phyloP scores from a whole-genome alignment of 2,113 vertebrate genomes.

The Misgurnus mizolepis region DNA sequence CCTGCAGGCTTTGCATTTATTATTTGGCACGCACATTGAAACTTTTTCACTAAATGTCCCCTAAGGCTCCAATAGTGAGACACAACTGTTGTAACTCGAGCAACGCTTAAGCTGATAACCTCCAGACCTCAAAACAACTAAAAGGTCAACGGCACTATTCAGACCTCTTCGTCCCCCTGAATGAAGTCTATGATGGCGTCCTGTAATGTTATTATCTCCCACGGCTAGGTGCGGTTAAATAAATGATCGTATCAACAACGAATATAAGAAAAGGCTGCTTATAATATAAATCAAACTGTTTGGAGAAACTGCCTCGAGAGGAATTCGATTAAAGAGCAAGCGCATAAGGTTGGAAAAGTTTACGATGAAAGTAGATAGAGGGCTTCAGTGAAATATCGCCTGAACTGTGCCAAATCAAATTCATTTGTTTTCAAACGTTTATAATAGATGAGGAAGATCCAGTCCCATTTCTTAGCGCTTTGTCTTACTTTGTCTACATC shows the following conservation, averaged over 20 bases:
- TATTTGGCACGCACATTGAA: slow-evolving; percentile 43
- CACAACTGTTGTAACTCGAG: slow-evolving; percentile 30
- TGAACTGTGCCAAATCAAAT: slow-evolving; percentile 26
- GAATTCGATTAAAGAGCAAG: slow-evolving; percentile 32
- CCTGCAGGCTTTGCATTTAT: slow-evolving; percentile 52
- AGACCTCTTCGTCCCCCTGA: slow-evolving; percentile 16
- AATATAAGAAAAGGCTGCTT: slow-evolving; percentile 25
- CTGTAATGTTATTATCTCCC: slow-evolving; percentile 11
- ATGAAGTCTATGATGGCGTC: background rate
- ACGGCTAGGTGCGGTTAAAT: background rate
- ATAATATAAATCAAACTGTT: slow-evolving; percentile 30
- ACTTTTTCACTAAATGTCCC: slow-evolving; percentile 45
- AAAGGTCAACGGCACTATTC: background rate
- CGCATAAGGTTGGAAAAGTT: background rate
- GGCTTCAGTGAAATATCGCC: background rate
- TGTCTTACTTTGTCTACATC: slow-evolving; percentile 8
- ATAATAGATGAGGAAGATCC: background rate
- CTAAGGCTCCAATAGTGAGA: slow-evolving; percentile 25
- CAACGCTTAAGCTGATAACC: slow-evolving; percentile 40
- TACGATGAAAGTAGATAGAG: background rate
- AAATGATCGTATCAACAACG: background rate
- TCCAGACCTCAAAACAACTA: slow-evolving; percentile 26
- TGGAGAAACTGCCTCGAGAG: slow-evolving; percentile 31
- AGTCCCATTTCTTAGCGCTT: background rate
- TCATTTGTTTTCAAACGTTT: slow-evolving; percentile 12